Evolutionary conservation across 2,888 invertebrate genomes (phyloP).

Genomic region (Eudemis profundana): DNA sequence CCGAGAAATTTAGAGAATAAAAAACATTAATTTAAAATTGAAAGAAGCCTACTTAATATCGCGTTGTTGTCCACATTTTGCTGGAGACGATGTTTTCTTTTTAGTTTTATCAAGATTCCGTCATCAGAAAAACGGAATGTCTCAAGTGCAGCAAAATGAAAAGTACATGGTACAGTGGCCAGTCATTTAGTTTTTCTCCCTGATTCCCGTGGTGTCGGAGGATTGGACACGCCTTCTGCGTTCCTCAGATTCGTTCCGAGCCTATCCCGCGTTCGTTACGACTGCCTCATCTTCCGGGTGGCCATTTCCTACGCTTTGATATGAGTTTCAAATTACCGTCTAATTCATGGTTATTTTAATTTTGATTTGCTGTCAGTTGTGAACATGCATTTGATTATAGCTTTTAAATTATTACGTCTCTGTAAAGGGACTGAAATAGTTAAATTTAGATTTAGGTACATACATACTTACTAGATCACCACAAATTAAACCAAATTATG

Average conservation of each 20-base stretch:
- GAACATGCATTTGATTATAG: conserved; percentile 3
- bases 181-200: conserved; percentile 35
- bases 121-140: conserved; percentile 18
- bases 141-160: conserved; percentile 22
- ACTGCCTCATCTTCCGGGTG: conserved; percentile 35
- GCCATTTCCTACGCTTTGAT: conserved; percentile 27
- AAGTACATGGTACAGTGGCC: conserved; percentile 14
- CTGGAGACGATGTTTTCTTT: neutral
- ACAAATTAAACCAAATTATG: no score
- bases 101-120: conserved; percentile 9
- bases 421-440: neutral
- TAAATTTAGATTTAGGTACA: neutral
- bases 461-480: no score
- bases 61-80: neutral
- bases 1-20: no score
- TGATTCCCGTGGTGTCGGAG: conserved; percentile 28
- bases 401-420: neutral
- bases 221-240: conserved; percentile 38
- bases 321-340: conserved; percentile 35
- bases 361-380: conserved; percentile 2
- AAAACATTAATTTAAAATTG: no score
- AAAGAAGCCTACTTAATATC: no score
- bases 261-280: conserved; percentile 25
- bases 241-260: conserved; percentile 34
- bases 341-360: conserved; percentile 22